Conservation (phyloP, 2,888 invertebrate genomes). For the Acanthosoma haemorrhoidale region DNA sequence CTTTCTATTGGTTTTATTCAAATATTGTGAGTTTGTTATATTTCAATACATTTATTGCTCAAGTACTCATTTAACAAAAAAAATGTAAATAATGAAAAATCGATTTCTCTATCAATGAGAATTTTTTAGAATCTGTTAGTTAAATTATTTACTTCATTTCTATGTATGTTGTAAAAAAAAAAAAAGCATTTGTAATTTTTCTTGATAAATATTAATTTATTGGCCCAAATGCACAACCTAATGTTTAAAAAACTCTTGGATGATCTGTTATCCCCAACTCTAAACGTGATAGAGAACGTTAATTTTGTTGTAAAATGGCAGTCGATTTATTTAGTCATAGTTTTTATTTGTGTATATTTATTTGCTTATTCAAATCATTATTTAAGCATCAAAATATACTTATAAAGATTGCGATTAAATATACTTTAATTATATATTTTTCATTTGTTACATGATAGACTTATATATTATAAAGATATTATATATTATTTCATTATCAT, state of each 20-base stretch:
- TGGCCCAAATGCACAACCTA: conserved; percentile 3
- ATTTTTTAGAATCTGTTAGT: conserved; percentile 19
- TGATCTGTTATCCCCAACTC: conserved; percentile 16
- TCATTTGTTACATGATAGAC: conserved; percentile 28
- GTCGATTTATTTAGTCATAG: conserved; percentile 26
- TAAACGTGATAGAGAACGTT: neutral
- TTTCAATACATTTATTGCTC: conserved; percentile 29
- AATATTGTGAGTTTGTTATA: conserved; percentile 23
- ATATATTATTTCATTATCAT: conserved; percentile 33
- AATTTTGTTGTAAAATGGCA: neutral
- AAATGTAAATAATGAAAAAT: neutral
- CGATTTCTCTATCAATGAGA: conserved; percentile 15
- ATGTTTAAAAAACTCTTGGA: neutral
- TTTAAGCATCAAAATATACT: conserved; percentile 20
- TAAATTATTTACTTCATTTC: conserved; percentile 25
- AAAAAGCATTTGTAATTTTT: conserved; percentile 5
- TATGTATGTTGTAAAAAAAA: conserved; percentile 1
- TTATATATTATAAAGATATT: conserved; percentile 28
- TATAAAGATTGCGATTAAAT: neutral
- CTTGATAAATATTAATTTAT: neutral
- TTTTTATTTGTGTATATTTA: conserved; percentile 18
- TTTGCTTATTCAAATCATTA: conserved; percentile 25
- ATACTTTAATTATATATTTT: conserved; percentile 17
- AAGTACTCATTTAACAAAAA: conserved; percentile 27
- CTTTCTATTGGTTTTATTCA: conserved; percentile 14